Conservation (phyloP, 2,113 vertebrate species). For the Porphyrio hochstetteri region DNA sequence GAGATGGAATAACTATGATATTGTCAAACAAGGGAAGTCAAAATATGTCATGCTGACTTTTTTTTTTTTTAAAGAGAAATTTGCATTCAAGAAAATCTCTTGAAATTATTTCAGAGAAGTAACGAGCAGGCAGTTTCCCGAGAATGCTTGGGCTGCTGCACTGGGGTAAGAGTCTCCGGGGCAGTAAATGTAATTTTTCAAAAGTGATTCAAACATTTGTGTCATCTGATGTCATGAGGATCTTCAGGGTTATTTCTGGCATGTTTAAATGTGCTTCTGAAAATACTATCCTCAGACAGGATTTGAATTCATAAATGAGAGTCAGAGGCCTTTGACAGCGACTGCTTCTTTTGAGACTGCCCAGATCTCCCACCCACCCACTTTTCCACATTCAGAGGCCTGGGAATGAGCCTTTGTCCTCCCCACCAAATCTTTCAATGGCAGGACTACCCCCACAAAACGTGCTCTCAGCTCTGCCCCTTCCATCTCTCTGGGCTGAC, state of each 20-base stretch:
- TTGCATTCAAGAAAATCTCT: not conserved
- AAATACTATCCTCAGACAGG: not conserved
- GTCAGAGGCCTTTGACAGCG: not conserved
- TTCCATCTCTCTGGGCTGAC: not conserved
- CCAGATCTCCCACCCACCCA: not conserved
- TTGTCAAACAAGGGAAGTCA: constrained; percentile 63
- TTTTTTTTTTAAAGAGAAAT: not conserved
- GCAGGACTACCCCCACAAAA: not conserved
- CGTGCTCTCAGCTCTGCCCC: not conserved
- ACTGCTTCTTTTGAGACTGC: not conserved
- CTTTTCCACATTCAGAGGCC: not conserved
- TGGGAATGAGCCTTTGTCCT: not conserved
- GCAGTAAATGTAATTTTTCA: not conserved
- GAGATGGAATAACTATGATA: constrained; percentile 33
- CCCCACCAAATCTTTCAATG: not conserved
- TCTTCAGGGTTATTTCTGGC: not conserved
- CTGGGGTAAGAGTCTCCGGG: not conserved
- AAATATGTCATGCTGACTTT: constrained; percentile 44
- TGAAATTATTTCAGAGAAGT: not conserved
- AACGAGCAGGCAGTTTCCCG: not conserved
- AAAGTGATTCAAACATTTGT: not conserved
- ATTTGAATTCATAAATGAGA: not conserved
- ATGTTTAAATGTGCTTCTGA: not conserved
- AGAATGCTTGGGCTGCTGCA: not conserved
- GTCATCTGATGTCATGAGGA: not conserved